These are phyloP conservation scores for Spinibarbus caldwelli DNA, from an alignment of 2,797 vertebrate species.

Conservation along the genomic window DNA sequence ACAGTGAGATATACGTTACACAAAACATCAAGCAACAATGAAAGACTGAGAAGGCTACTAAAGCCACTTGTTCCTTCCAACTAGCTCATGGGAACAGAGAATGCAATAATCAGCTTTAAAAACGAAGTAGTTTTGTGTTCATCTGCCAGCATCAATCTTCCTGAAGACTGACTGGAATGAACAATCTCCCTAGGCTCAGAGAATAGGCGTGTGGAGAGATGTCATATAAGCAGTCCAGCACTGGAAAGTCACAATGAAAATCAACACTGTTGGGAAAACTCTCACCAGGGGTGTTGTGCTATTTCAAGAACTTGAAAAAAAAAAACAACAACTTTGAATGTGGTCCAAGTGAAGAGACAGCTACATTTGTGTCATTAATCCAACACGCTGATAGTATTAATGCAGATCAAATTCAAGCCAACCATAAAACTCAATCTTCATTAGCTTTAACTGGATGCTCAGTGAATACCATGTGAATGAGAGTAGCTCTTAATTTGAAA, in stretches of 20 bases:
- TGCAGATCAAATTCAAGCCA: slow-evolving; percentile 43
- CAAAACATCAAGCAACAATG: no score
- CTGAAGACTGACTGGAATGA: slow-evolving; percentile 18
- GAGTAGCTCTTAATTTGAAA: slow-evolving; percentile 25
- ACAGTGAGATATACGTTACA: background rate
- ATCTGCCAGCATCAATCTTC: slow-evolving; percentile 37
- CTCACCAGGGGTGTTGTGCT: slow-evolving; percentile 11
- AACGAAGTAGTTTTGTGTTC: slow-evolving; percentile 10
- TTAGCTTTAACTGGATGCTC: slow-evolving; percentile 33
- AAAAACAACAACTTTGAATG: background rate
- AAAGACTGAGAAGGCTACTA: background rate
- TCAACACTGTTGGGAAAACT: slow-evolving; percentile 23
- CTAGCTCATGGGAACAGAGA: background rate
- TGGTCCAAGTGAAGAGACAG: slow-evolving; percentile 11
- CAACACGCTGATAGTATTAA: slow-evolving; percentile 33
- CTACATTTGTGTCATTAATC: slow-evolving; percentile 18
- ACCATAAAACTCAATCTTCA: slow-evolving; percentile 55
- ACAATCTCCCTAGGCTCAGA: slow-evolving; percentile 2
- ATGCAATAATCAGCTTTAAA: slow-evolving; percentile 2
- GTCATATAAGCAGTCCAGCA: background rate
- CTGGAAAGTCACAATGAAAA: slow-evolving; percentile 28
- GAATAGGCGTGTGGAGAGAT: background rate
- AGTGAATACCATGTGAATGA: slow-evolving; percentile 52
- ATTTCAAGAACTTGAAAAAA: background rate
- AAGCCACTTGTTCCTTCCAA: background rate